Base-by-base conservation (phyloP, 2,797 vertebrate species). In the Cossypha polioptera region DNA sequence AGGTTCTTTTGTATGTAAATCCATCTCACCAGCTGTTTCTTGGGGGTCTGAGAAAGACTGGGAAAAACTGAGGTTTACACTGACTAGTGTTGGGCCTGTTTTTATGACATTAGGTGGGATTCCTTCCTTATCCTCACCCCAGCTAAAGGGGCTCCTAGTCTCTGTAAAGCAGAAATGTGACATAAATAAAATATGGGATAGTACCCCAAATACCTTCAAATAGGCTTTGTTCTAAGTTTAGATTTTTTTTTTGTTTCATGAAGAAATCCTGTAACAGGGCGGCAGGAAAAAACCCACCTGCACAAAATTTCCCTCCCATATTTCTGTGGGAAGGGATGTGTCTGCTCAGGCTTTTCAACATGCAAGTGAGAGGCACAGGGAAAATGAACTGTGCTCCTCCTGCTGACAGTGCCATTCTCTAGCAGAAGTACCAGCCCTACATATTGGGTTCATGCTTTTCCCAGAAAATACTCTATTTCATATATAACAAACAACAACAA, bases 381-480 rank as follows among this genome's bases (percentile, higher is more conserved):
- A 54, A 68, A 61, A 61, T 5, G n/a, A 51, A 13, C 50, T 78
- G 11, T 17, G 22, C 9, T 53, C 17, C 10, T 81, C n/a, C 21
- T n/a, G 54, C 42, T 72, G 62, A 54, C 24, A 65, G 21, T 43
- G 33, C 5, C 28, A 40, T 53, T 29, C 18, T 71, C 22, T 25
- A 38, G 73, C 16, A 83, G 45, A 74, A 63, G 11, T 13, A 29
- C 7, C 58, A 65, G 16, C 22, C 33, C 35, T 78, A 61, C 9
- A 66, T 2, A 18, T 5, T 0, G 0, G 11, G 17, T 15, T 57
- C 5, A 55, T 7, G 3, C 8, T 57, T 86, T 66, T 71, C 17
- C 24, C 54, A 47, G 36, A 55, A 85, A 89, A 48, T 4, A 33
- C 33, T 74, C 4, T n/a, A 67, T 57, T 72, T 83, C 15, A 35